phyloP scores from a whole-genome alignment of 2,797 vertebrate species.

The Antrozous pallidus region DNA sequence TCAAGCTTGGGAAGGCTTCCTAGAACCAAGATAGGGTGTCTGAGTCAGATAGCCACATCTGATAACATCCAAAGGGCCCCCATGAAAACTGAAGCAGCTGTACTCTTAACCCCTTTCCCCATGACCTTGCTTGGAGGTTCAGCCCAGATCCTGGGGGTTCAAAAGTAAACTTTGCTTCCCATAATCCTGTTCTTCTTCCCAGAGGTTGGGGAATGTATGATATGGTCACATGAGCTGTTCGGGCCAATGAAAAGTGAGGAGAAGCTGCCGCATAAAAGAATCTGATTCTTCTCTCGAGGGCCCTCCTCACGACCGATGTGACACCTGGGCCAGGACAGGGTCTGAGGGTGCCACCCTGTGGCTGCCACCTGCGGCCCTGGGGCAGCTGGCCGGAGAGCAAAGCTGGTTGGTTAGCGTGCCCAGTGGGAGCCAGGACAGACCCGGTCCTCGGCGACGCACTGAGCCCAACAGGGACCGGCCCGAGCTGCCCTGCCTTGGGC shows the following conservation, averaged over 20 bases:
- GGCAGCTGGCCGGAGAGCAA: background rate
- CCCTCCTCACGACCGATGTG: background rate
- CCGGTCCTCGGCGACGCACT: background rate
- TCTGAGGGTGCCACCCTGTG: background rate
- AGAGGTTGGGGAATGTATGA: background rate
- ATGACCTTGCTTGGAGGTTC: background rate
- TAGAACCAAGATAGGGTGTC: background rate
- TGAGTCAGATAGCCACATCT: background rate
- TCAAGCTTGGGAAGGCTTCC: background rate
- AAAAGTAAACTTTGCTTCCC: background rate
- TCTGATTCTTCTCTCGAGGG: background rate
- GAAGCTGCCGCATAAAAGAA: background rate
- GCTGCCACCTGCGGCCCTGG: no score
- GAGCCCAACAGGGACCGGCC: background rate
- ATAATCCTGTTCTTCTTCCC: background rate
- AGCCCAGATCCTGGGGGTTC: background rate
- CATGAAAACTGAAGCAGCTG: background rate
- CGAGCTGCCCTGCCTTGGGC: background rate
- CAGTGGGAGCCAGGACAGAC: background rate
- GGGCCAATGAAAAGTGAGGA: background rate
- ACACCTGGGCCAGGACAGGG: background rate
- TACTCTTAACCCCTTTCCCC: background rate
- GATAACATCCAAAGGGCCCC: background rate
- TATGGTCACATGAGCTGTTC: background rate
- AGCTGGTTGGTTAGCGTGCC: accelerated